phyloP scores from a whole-genome alignment of 2,888 invertebrate genomes.

The Trachelus troglodyta region DNA sequence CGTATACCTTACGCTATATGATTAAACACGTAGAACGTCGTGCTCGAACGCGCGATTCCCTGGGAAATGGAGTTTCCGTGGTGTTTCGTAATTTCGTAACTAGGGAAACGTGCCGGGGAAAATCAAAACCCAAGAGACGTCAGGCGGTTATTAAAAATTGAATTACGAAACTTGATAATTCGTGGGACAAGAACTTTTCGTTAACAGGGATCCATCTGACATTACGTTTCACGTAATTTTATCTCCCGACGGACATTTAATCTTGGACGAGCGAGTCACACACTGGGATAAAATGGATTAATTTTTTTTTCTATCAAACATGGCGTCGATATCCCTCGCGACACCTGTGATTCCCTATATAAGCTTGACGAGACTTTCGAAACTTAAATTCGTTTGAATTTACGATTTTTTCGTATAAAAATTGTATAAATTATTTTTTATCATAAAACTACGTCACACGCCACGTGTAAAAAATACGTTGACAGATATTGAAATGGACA shows the following conservation, averaged over 20 bases:
- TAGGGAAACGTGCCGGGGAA: constrained; percentile 28
- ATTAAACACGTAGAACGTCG: background rate
- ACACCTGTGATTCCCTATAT: background rate
- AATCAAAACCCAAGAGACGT: constrained; percentile 24
- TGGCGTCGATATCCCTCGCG: background rate
- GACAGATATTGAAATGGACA: background rate
- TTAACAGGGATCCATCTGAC: background rate
- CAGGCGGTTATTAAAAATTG: constrained; percentile 28
- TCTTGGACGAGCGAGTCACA: background rate
- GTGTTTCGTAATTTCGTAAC: constrained; percentile 29
- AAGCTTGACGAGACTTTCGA: background rate
- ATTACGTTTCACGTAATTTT: background rate
- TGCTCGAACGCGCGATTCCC: constrained; percentile 8
- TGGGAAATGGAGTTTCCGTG: constrained; percentile 23
- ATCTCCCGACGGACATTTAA: background rate
- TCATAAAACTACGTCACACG: background rate
- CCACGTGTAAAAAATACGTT: background rate
- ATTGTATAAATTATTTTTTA: background rate
- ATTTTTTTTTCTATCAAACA: background rate
- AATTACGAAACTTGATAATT: constrained; percentile 24
- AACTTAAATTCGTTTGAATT: background rate
- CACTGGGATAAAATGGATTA: background rate
- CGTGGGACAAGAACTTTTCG: constrained; percentile 5
- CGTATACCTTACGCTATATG: background rate
- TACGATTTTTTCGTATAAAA: background rate